Base-by-base conservation (phyloP, 1,140 invertebrate species). In the Cyrtorhinus lividipennis region DNA sequence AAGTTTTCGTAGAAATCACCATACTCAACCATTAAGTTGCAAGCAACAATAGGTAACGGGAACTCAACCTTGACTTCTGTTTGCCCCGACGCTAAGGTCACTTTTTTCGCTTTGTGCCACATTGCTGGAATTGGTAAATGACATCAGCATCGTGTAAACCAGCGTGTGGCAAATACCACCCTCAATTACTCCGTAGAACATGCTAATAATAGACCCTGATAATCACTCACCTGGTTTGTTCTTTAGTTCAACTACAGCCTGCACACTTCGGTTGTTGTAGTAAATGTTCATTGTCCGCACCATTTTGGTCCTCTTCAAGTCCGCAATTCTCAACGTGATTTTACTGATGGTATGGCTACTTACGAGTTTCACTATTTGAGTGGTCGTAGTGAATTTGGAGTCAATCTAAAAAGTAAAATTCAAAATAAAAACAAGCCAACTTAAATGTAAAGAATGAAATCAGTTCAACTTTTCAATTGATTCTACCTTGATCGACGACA, bases 21-120 rank as follows among this genome's bases (percentile, higher is more conserved):
- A 75, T 97, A 98, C 72, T 99, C 95, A 71, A 99, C 90, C 92
- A 98, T 98, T n/a, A 99, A 76, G 75, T 98, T 98, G 70, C 94
- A 98, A 0, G 95, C 95, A 0, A 95, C 88, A 48, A 98, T 97
- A 0, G 95, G 95, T 24, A 98, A 76, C 0, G 92, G 90, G 70
- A 99, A 94, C 72, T 95, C 92, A 60, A 97, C 90, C 75, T 97
- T 95, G 0, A 95, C 85, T 74, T 98, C 95, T 0, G 92, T 92
- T 73, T 98, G 95, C 0, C 89, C 91, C 5, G 91, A 86, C 56
- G 88, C 84, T 13, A 98, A 74, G 5, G 81, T 85, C 0, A 96
- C 87, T 69, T 88, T 90, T 69, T 95, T 94, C 0, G 94, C 95
- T 72, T 94, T 95, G 72, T 97, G 92, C 95, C 95, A 98, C 76